Evolutionary conservation across 1,140 invertebrate species (phyloP).

Genomic region (Lepidurus arcticus): DNA sequence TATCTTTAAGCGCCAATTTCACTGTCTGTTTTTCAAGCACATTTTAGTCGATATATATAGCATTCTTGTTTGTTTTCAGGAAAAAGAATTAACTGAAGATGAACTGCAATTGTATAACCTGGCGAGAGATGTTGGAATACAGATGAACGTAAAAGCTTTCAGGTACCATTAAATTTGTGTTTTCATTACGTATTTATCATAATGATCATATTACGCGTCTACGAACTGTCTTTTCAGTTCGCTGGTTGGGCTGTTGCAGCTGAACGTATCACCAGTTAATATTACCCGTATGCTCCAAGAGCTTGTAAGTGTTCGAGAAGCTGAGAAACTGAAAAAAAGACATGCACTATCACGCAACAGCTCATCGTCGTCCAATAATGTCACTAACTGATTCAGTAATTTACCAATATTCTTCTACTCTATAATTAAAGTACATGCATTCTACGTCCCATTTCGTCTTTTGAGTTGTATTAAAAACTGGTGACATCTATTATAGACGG

Average conservation of each 20-base stretch:
- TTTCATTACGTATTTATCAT: too few relatives aligned
- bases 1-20: too few relatives aligned
- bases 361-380: too few relatives aligned
- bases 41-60: background rate
- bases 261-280: slow-evolving; percentile 11
- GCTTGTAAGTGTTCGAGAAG: background rate
- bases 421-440: too few relatives aligned
- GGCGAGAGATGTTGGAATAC: background rate
- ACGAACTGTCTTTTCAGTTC: background rate
- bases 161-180: background rate
- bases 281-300: slow-evolving; percentile 1
- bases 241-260: background rate
- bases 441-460: too few relatives aligned
- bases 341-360: background rate
- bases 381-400: too few relatives aligned
- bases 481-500: too few relatives aligned
- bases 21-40: too few relatives aligned
- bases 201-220: too few relatives aligned
- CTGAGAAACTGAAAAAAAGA: background rate
- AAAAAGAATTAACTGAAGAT: background rate
- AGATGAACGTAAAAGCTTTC: background rate
- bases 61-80: background rate
- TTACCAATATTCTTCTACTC: too few relatives aligned
- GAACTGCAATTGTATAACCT: background rate
- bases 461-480: too few relatives aligned